Evolutionary conservation across 2,888 invertebrate species (phyloP).

Genomic region (Gastrophysa polygoni): DNA sequence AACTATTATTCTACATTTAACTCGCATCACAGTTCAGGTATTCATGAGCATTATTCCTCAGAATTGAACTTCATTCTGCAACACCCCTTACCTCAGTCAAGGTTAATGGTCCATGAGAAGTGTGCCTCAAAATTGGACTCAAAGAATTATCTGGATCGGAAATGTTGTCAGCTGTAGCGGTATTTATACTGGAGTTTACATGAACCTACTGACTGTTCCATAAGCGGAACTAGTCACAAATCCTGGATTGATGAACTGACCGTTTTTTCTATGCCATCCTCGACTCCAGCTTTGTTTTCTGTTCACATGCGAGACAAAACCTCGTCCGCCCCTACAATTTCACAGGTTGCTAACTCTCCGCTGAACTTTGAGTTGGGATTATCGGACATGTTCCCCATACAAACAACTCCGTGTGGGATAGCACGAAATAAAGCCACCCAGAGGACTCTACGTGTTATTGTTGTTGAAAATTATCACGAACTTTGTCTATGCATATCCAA

Average conservation of each 20-base stretch:
- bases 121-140: no score
- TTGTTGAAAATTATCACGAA: conserved; percentile 5
- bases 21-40: no score
- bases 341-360: neutral
- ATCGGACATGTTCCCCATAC: neutral
- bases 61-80: no score
- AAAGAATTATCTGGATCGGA: no score
- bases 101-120: no score
- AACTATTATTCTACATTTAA: no score
- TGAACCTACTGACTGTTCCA: no score
- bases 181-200: no score
- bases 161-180: no score
- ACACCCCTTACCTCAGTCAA: no score
- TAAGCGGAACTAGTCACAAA: neutral
- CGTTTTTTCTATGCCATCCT: neutral
- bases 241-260: no score
- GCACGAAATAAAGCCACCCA: conserved; percentile 3
- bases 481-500: conserved; percentile 8
- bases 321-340: neutral
- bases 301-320: neutral
- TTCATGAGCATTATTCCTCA: no score
- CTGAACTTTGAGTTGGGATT: conserved; percentile 1
- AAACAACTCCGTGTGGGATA: neutral
- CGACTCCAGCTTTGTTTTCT: neutral
- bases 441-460: neutral